Evolutionary conservation across 2,113 vertebrate genomes (phyloP).

Genomic region (Crypturellus undulatus): DNA sequence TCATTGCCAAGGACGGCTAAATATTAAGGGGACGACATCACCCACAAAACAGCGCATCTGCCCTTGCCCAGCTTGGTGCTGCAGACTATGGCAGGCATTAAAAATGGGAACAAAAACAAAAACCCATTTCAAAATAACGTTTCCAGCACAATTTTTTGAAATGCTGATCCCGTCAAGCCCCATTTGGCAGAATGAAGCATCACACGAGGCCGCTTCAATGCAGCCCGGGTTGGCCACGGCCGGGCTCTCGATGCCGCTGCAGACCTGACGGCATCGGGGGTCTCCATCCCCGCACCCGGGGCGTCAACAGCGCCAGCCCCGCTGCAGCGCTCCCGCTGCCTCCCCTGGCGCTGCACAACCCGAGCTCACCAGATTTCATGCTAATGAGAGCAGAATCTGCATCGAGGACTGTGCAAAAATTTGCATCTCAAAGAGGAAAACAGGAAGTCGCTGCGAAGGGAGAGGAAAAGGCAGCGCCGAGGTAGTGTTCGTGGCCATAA

Average conservation of each 20-base stretch:
- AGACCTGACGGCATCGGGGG: too few species aligned
- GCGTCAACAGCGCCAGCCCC: too few species aligned
- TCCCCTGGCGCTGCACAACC: too few species aligned
- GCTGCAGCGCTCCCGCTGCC: too few species aligned
- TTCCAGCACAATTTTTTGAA: background rate
- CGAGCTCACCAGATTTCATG: conserved; percentile 65
- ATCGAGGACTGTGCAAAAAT: conserved; percentile 69
- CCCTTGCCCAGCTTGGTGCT: background rate
- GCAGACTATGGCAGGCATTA: background rate
- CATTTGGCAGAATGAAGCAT: background rate
- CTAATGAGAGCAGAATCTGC: conserved; percentile 71
- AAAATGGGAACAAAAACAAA: background rate
- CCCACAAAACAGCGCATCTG: background rate
- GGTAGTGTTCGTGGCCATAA: conserved; percentile 38
- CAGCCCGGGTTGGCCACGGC: too few species aligned
- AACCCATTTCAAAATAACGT: background rate
- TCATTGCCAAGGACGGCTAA: conserved; percentile 18
- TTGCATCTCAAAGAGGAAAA: conserved; percentile 76
- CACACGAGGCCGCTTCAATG: background rate
- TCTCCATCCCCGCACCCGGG: too few species aligned
- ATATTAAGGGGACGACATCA: background rate
- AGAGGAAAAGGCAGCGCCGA: conserved; percentile 44
- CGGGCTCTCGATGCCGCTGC: too few species aligned
- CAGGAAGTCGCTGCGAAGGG: conserved; percentile 65
- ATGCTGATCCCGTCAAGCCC: background rate